Evolutionary conservation across 2,888 invertebrate genomes (phyloP), one percentile per base, ranked within the genome.

Genomic region (Lordiphosa fenestrarum): DNA sequence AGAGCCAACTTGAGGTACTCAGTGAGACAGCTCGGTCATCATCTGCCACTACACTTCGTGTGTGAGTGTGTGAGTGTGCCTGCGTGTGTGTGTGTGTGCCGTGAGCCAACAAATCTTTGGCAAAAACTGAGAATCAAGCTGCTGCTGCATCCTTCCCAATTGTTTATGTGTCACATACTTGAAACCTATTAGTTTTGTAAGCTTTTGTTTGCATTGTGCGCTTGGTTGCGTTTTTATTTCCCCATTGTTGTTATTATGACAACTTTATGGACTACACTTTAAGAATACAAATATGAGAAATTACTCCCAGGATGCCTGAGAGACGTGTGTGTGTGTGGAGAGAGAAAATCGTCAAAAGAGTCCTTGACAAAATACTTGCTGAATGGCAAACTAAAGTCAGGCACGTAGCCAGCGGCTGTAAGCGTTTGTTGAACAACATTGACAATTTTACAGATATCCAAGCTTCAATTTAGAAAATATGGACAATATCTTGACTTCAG

Each of bases 91-190:
- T 39, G 30, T 57, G 51, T 64, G 58, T 52, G 59, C 58, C 48
- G 66, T 52, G 59, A 65, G 64, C 44, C 52, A 52, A 58, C 64
- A 65, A 65, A 65, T 66, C 52, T 59, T 25, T 65, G 64, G 52
- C 50, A 58, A 41, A 49, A 39, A 15, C 39, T 38, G n/a, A 61
- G 41, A 41, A 39, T 35, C 10, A 37, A 62, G 53, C 62, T 39
- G 39, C 53, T 35, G 39, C 15, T 35, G 39, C 53, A 53, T 53
- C 46, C 37, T 47, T 30, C 30, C 13, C 15, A 54, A 63, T 63
- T 64, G 54, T 61, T 63, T 61, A 61, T 48, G 37, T 54, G 64
- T 55, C 61, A 61, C 64, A 61, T 54, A 62, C 61, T 61, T 30
- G 54, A 63, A 39, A 19, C 47, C 39, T 48, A 46, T 37, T 40